phyloP scores from a whole-genome alignment of 2,888 invertebrate species.

The Mythimna pallens region DNA sequence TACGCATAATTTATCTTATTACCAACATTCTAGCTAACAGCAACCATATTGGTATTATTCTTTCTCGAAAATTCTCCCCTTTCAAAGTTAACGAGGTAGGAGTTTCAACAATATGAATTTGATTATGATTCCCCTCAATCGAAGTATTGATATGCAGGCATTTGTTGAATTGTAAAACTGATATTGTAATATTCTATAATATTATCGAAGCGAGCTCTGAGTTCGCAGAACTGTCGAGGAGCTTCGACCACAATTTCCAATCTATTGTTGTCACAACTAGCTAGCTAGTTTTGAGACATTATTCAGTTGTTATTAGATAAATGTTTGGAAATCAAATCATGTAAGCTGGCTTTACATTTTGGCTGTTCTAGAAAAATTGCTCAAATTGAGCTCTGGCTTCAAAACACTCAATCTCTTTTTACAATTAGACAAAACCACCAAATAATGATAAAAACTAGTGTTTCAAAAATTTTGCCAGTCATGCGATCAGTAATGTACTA shows the following conservation, averaged over 20 bases:
- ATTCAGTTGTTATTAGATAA: slow-evolving; percentile 14
- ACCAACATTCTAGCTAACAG: not conserved
- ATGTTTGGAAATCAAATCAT: slow-evolving; percentile 7
- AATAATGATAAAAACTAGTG: no score
- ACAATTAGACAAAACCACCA: no score
- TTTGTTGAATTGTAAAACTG: slow-evolving; percentile 2
- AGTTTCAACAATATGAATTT: not conserved
- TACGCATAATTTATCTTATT: not conserved
- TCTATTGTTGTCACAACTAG: slow-evolving; percentile 9
- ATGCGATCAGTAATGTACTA: no score
- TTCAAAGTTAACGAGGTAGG: not conserved
- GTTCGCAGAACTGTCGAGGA: slow-evolving; percentile 11
- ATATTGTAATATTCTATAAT: slow-evolving; percentile 4
- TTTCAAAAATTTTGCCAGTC: no score
- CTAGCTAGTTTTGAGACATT: slow-evolving; percentile 9
- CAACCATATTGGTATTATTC: not conserved
- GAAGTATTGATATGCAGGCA: not conserved
- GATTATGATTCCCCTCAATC: not conserved
- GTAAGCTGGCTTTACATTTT: no score
- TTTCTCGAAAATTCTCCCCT: not conserved
- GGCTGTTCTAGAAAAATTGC: no score
- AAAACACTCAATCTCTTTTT: no score
- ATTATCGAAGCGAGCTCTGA: not conserved
- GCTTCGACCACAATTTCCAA: not conserved
- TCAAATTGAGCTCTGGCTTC: no score